Evolutionary conservation across 2,113 vertebrate species (phyloP).

Genomic region (Syngnathus scovelli): DNA sequence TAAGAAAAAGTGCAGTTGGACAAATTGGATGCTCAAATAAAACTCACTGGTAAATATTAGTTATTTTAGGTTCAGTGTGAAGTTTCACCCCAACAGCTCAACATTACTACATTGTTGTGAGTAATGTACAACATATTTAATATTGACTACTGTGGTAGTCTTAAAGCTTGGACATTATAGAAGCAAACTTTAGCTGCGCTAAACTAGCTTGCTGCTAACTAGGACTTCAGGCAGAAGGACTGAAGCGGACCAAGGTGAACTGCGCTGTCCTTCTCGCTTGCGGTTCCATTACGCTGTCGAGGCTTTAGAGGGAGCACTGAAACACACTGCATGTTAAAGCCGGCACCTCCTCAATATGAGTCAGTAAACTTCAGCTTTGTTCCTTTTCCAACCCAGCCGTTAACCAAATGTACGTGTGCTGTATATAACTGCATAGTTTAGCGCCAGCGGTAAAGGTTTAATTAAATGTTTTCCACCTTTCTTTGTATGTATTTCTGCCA

Average conservation of each 20-base stretch:
- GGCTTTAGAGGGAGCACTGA: conserved; percentile 74
- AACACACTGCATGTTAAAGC: conserved; percentile 47
- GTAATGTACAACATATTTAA: not conserved
- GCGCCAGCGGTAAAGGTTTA: conserved; percentile 21
- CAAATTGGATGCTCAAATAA: not conserved
- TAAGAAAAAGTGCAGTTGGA: not conserved
- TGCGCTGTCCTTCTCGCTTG: conserved; percentile 36
- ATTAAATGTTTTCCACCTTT: not conserved
- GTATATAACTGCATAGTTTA: conserved; percentile 50
- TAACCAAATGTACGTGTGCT: conserved; percentile 31
- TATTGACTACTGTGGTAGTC: conserved; percentile 7
- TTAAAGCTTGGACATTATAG: conserved; percentile 3
- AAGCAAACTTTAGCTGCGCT: not conserved
- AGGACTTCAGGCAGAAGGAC: not conserved
- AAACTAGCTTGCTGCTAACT: not conserved
- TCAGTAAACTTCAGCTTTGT: conserved; percentile 23
- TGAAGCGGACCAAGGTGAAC: conserved; percentile 1
- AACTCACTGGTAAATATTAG: not conserved
- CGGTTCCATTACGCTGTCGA: conserved; percentile 38
- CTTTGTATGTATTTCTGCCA: conserved; percentile 11
- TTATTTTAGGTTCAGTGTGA: not conserved
- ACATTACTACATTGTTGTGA: not conserved
- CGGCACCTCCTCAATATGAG: conserved; percentile 15
- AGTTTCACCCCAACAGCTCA: not conserved
- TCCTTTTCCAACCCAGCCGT: conserved; percentile 19